A percentile compares a stretch with the other conserved stretches of the same genome.
These are phyloP conservation scores for Mobula birostris DNA, from an alignment of 2,113 vertebrate genomes.

Conservation along the genomic window DNA sequence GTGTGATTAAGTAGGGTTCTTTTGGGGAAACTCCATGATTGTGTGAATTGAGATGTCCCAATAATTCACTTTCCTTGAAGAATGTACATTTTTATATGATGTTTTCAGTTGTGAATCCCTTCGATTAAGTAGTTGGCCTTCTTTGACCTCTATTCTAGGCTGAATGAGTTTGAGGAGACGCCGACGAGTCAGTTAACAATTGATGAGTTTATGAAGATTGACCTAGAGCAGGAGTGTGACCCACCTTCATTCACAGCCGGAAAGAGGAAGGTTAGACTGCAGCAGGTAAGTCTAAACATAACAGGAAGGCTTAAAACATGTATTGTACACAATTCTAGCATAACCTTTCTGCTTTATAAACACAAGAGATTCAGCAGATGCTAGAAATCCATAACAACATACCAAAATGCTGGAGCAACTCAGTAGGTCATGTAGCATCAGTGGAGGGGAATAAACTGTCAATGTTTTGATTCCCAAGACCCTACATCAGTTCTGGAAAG, in stretches of 20 bases:
- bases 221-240: conserved; percentile 87
- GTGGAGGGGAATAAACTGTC: too few species aligned
- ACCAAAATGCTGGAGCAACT: too few species aligned
- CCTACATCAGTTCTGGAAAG: too few species aligned
- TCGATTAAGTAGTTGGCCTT: not conserved
- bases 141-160: conserved; percentile 51
- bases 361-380: too few species aligned
- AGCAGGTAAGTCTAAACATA: conserved; percentile 60
- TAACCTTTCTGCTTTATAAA: too few species aligned
- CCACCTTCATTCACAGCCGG: conserved; percentile 84
- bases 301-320: too few species aligned
- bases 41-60: not conserved
- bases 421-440: too few species aligned
- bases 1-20: not conserved
- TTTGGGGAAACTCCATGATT: not conserved
- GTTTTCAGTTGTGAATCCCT: not conserved
- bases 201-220: conserved; percentile 88
- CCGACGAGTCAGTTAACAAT: conserved; percentile 91
- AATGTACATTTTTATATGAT: not conserved
- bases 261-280: conserved; percentile 66
- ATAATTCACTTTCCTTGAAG: not conserved
- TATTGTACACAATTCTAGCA: too few species aligned
- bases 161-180: conserved; percentile 89
- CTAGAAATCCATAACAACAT: too few species aligned
- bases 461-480: too few species aligned